Evolutionary conservation across 2,888 invertebrate genomes (phyloP).

Genomic region (Diaperis boleti): DNA sequence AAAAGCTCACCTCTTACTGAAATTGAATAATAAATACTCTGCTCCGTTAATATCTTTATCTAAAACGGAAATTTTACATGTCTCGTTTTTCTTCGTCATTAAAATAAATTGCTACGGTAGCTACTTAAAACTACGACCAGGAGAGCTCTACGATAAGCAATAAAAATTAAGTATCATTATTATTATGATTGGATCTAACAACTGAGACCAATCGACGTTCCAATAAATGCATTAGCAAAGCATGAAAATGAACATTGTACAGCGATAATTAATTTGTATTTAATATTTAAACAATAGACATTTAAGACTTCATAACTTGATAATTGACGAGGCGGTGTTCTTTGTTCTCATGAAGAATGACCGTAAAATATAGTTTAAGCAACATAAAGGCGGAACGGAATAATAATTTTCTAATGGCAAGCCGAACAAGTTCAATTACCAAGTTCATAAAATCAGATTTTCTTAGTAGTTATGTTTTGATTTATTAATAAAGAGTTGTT

Average conservation of each 20-base stretch:
- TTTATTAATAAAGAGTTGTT: too few relatives aligned
- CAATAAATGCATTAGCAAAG: conserved; percentile 10
- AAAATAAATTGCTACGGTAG: conserved; percentile 25
- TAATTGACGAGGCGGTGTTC: conserved; percentile 28
- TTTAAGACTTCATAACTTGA: conserved; percentile 17
- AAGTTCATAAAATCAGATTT: background rate
- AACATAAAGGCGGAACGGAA: conserved; percentile 12
- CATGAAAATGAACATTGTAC: conserved; percentile 21
- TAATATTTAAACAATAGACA: conserved; percentile 29
- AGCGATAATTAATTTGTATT: conserved; percentile 28
- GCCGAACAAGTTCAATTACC: conserved; percentile 14
- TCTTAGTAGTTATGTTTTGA: background rate
- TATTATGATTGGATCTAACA: conserved; percentile 20
- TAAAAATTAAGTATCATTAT: conserved; percentile 29
- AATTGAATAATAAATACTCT: conserved; percentile 24
- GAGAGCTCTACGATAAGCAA: background rate
- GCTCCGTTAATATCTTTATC: conserved; percentile 22
- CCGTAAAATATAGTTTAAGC: conserved; percentile 15
- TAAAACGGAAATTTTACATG: conserved; percentile 28
- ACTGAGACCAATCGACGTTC: background rate
- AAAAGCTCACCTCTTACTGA: conserved; percentile 1
- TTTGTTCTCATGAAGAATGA: conserved; percentile 21
- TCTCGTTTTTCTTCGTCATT: conserved; percentile 22
- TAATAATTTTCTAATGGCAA: conserved; percentile 10
- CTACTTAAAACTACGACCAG: background rate